Evolutionary conservation across 2,797 vertebrate species (phyloP).

Genomic region (Chloroceryle amazona): DNA sequence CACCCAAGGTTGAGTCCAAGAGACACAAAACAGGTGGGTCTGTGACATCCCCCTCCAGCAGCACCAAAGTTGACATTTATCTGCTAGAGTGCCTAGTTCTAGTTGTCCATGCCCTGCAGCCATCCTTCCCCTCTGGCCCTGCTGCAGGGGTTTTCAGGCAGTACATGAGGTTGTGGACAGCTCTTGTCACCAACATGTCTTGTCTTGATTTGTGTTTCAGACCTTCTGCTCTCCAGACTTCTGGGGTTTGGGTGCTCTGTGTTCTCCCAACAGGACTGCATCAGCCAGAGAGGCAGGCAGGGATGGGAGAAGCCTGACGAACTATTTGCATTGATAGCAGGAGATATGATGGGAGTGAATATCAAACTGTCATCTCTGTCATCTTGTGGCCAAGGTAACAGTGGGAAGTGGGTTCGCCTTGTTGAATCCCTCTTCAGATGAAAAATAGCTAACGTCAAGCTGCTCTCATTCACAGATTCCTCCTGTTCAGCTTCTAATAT

Average conservation of each 20-base stretch:
- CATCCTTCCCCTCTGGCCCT: neutral
- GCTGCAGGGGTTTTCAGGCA: neutral
- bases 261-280: neutral
- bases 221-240: neutral
- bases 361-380: conserved; percentile 14
- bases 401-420: conserved; percentile 6
- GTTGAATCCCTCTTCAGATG: conserved; percentile 30
- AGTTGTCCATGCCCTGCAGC: rapidly evolving
- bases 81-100: neutral
- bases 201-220: neutral
- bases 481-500: conserved; percentile 36
- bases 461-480: conserved; percentile 36
- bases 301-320: neutral
- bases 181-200: neutral
- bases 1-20: neutral
- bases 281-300: neutral
- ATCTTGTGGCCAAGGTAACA: conserved; percentile 58
- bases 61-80: neutral
- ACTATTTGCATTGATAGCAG: neutral
- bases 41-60: neutral
- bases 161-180: neutral
- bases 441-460: conserved; percentile 35
- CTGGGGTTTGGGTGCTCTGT: neutral
- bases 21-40: neutral
- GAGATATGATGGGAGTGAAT: neutral